A percentile compares a stretch with the other conserved stretches of the same genome.
These are phyloP conservation scores for Calliopsis andreniformis DNA, from an alignment of 1,140 invertebrate species.

Conservation along the genomic window DNA sequence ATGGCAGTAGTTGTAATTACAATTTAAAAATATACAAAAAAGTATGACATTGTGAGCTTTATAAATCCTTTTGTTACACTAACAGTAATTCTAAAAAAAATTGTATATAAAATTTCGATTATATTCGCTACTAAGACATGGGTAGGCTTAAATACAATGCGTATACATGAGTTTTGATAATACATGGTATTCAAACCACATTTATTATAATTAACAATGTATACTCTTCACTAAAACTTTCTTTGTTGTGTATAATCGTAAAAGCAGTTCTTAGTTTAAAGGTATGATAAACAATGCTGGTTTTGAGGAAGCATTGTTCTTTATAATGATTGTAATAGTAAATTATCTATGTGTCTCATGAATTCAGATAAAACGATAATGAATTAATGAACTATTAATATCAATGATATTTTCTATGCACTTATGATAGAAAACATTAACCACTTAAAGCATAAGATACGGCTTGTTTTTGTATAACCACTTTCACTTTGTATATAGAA, in stretches of 20 bases:
- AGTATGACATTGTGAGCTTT: neutral
- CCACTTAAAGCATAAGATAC: slow-evolving; percentile 38
- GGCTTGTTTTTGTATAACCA: slow-evolving; percentile 11
- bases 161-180: slow-evolving; percentile 32
- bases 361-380: slow-evolving; percentile 31
- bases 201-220: slow-evolving; percentile 60
- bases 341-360: no score
- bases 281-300: slow-evolving; percentile 63
- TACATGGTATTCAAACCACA: slow-evolving; percentile 11
- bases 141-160: slow-evolving; percentile 35
- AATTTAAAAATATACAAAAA: slow-evolving; percentile 18
- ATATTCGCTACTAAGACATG: slow-evolving; percentile 28
- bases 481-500: slow-evolving; percentile 22
- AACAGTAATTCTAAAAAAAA: slow-evolving; percentile 26
- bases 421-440: slow-evolving; percentile 47
- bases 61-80: neutral
- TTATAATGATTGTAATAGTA: neutral
- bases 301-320: slow-evolving; percentile 28
- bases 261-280: slow-evolving; percentile 45
- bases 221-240: slow-evolving; percentile 53
- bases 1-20: slow-evolving; percentile 56
- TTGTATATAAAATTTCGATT: slow-evolving; percentile 42
- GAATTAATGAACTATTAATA: slow-evolving; percentile 25
- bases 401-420: slow-evolving; percentile 11
- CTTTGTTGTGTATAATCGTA: slow-evolving; percentile 27